These are phyloP conservation scores for Perdita meconis DNA, from an alignment of 2,888 invertebrate species.

Conservation along the genomic window DNA sequence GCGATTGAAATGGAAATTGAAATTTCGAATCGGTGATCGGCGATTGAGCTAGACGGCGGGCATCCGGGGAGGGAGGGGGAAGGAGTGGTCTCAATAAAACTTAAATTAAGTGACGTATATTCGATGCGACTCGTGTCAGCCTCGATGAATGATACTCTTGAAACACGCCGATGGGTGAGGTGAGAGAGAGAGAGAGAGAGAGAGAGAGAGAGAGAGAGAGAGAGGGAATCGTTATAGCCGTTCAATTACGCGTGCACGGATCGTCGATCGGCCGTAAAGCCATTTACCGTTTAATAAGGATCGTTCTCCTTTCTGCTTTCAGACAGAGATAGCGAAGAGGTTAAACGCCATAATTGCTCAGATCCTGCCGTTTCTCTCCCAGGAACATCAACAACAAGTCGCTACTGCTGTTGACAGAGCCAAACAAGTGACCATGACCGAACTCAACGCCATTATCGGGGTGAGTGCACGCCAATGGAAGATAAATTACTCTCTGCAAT, in stretches of 20 bases:
- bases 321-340: constrained; percentile 98
- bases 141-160: constrained; percentile 39
- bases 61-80: constrained; percentile 7
- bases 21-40: constrained; percentile 10
- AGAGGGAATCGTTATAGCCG: constrained; percentile 21
- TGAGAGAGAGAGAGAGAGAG: constrained; percentile 37
- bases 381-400: constrained; percentile 96
- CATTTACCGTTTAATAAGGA: constrained; percentile 46
- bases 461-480: constrained; percentile 86
- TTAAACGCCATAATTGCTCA: constrained; percentile 97
- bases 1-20: constrained; percentile 25
- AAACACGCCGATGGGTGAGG: constrained; percentile 4
- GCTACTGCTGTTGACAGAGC: constrained; percentile 96
- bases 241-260: constrained; percentile 36
- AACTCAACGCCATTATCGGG: constrained; percentile 96
- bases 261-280: constrained; percentile 41
- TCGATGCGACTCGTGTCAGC: constrained; percentile 16
- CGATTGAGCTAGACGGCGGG: too few relatives aligned
- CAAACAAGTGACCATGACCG: constrained; percentile 97
- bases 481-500: constrained; percentile 60
- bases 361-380: constrained; percentile 96
- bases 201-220: constrained; percentile 25
- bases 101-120: constrained; percentile 43
- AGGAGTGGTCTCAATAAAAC: constrained; percentile 39
- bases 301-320: constrained; percentile 81